phyloP scores from a whole-genome alignment of 2,888 invertebrate species.

The Rambutsinella grinnellia region DNA sequence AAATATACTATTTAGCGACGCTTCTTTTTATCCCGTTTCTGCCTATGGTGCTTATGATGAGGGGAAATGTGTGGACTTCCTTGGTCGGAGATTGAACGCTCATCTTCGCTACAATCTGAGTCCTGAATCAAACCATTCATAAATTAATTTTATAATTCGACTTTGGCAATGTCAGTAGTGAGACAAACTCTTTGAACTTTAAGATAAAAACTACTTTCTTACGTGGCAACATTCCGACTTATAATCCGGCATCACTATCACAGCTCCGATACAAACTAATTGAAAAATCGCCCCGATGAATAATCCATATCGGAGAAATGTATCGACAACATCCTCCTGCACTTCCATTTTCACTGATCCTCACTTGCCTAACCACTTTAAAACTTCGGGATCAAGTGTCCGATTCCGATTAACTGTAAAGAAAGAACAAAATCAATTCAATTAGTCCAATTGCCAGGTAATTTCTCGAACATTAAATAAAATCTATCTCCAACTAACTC shows the following conservation, averaged over 20 bases:
- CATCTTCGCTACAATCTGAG: slow-evolving; percentile 68
- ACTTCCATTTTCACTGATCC: slow-evolving; percentile 39
- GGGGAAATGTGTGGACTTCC: slow-evolving; percentile 68
- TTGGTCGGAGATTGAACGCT: slow-evolving; percentile 67
- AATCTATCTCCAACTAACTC: too few species aligned
- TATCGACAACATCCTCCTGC: slow-evolving; percentile 76
- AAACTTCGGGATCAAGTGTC: too few species aligned
- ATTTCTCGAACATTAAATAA: too few species aligned
- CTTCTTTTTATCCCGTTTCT: slow-evolving; percentile 69
- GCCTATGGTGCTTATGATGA: slow-evolving; percentile 68
- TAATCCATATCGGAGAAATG: slow-evolving; percentile 82
- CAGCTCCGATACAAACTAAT: slow-evolving; percentile 84
- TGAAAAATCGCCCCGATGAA: slow-evolving; percentile 92
- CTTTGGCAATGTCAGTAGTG: too few species aligned
- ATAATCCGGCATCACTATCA: slow-evolving; percentile 81
- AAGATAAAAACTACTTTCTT: slow-evolving; percentile 9
- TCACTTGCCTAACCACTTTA: too few species aligned
- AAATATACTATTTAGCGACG: slow-evolving; percentile 63
- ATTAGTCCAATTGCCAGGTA: too few species aligned
- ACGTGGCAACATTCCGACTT: slow-evolving; percentile 52
- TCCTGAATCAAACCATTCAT: slow-evolving; percentile 64
- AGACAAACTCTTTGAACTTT: not conserved
- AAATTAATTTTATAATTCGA: not conserved
- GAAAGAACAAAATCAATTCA: too few species aligned
- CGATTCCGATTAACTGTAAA: too few species aligned